A percentile compares a stretch with the other conserved stretches of the same genome.
phyloP scores from a whole-genome alignment of 2,888 invertebrate species.

The Troglohyphantes excavatus region DNA sequence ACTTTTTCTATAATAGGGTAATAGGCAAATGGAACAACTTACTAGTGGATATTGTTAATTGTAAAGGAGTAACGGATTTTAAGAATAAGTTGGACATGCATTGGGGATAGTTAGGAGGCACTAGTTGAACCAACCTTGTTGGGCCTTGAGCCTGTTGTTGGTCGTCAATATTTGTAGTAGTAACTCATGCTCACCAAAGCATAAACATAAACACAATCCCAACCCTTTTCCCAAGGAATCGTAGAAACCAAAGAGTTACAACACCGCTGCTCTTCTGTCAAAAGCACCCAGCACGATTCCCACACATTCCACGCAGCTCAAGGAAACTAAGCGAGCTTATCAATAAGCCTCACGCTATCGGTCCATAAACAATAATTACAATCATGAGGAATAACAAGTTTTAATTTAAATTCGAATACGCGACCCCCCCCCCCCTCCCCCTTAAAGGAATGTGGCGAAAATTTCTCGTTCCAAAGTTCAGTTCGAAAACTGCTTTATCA shows the following conservation, averaged over 20 bases:
- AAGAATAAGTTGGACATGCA: too few species aligned
- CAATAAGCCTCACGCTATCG: conserved; percentile 47
- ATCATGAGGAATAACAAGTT: conserved; percentile 59
- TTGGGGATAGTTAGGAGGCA: too few species aligned
- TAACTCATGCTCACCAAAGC: too few species aligned
- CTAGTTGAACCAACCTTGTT: too few species aligned
- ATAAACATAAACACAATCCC: too few species aligned
- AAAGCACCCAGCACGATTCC: conserved; percentile 46
- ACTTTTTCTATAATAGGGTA: too few species aligned
- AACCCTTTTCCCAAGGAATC: not conserved
- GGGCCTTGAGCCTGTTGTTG: too few species aligned
- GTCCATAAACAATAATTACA: conserved; percentile 69
- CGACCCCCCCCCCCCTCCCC: too few species aligned
- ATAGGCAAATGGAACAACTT: too few species aligned
- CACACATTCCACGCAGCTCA: conserved; percentile 24
- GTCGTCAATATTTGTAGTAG: too few species aligned
- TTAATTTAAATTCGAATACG: conserved; percentile 61
- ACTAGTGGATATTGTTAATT: too few species aligned
- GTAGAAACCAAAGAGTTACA: not conserved
- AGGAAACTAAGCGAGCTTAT: conserved; percentile 28
- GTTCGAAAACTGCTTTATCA: conserved; percentile 65
- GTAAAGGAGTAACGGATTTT: too few species aligned
- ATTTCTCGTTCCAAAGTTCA: conserved; percentile 2
- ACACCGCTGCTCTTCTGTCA: conserved; percentile 18
- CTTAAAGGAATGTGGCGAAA: conserved; percentile 61